A percentile compares a stretch with the other conserved stretches of the same genome.
These are phyloP conservation scores for Temnothorax ravouxi DNA, from an alignment of 2,888 invertebrate genomes.

Conservation along the genomic window DNA sequence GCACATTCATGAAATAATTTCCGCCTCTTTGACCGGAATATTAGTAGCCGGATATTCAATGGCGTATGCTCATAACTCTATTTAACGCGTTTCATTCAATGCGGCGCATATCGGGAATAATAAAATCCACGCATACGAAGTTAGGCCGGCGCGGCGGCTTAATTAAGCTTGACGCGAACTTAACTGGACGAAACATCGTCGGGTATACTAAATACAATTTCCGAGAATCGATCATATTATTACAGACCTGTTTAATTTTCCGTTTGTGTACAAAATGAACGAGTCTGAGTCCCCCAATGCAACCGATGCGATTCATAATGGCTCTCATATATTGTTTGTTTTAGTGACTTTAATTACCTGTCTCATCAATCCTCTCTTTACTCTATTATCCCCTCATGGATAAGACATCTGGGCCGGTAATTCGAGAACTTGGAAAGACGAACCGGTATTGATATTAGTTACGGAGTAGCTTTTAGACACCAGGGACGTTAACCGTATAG, in stretches of 20 bases:
- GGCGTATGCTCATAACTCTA: conserved; percentile 42
- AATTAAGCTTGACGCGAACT: conserved; percentile 20
- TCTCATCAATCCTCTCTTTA: conserved; percentile 25
- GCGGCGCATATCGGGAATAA: conserved; percentile 35
- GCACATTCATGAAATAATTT: conserved; percentile 64
- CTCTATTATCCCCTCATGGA: conserved; percentile 1
- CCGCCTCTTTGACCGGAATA: conserved; percentile 60
- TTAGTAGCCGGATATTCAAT: conserved; percentile 59
- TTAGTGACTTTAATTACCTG: conserved; percentile 21
- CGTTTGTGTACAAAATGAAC: conserved; percentile 9
- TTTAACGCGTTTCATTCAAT: conserved; percentile 41
- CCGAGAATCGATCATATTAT: conserved; percentile 19
- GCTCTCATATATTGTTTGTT: conserved; percentile 8
- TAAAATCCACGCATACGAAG: conserved; percentile 38
- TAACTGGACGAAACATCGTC: conserved; percentile 23
- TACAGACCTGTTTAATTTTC: conserved; percentile 4
- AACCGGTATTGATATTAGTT: conserved; percentile 30
- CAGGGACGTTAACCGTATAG: too few species aligned
- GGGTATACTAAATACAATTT: conserved; percentile 30
- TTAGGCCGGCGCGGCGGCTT: conserved; percentile 17
- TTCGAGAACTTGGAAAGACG: conserved; percentile 35
- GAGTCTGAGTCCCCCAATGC: not conserved
- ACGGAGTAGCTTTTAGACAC: conserved; percentile 7
- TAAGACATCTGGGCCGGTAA: conserved; percentile 36
- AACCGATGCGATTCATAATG: conserved; percentile 20